phyloP scores from a whole-genome alignment of 2,113 vertebrate species.

The Nothoprocta pentlandii region DNA sequence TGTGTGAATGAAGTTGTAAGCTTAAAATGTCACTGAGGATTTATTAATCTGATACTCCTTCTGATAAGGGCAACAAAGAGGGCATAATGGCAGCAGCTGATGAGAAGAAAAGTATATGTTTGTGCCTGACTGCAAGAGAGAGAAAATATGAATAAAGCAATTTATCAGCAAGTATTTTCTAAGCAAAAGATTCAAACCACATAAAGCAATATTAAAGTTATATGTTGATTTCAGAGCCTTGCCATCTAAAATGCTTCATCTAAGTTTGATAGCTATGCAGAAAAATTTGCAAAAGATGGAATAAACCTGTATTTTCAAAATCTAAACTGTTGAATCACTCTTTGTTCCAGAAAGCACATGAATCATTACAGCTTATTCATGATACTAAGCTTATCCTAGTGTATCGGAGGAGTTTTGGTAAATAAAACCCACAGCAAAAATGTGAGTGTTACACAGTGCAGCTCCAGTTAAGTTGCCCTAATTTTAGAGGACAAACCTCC shows the following conservation, averaged over 20 bases:
- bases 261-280: neutral
- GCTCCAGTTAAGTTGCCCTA: neutral
- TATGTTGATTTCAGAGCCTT: neutral
- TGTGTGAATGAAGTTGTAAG: conserved; percentile 70
- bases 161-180: conserved; percentile 31
- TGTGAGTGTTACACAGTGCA: neutral
- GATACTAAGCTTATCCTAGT: neutral
- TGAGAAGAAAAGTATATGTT: neutral
- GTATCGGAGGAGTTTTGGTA: neutral
- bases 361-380: neutral
- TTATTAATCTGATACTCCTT: conserved; percentile 69
- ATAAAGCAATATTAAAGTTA: neutral
- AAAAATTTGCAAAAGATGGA: neutral
- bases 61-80: conserved; percentile 65
- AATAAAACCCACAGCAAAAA: neutral
- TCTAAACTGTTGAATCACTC: neutral
- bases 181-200: conserved; percentile 12
- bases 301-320: conserved; percentile 13
- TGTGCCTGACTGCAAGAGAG: conserved; percentile 14
- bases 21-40: conserved; percentile 73
- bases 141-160: conserved; percentile 53
- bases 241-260: neutral
- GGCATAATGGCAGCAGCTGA: neutral
- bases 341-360: neutral
- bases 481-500: neutral